Evolutionary conservation across 1,140 invertebrate species (phyloP).

Genomic region (Cotesia vestalis): DNA sequence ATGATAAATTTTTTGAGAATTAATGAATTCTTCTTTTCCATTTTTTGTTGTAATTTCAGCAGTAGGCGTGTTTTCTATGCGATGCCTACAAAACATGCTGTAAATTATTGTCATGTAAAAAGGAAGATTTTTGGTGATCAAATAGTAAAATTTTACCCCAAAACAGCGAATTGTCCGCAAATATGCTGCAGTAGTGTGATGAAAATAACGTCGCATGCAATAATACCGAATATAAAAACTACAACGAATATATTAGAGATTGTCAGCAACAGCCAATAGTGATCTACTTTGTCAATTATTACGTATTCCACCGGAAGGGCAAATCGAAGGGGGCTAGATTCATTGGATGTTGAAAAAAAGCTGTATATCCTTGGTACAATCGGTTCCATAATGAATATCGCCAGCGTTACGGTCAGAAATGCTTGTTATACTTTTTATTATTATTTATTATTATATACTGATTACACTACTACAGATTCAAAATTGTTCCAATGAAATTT

Average conservation of each 20-base stretch:
- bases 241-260: slow-evolving; percentile 7
- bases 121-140: too few species aligned
- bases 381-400: slow-evolving; percentile 18
- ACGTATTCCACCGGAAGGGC: slow-evolving; percentile 17
- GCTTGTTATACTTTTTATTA: too few species aligned
- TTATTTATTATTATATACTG: too few species aligned
- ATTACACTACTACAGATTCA: too few species aligned
- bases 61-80: too few species aligned
- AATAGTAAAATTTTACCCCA: too few species aligned
- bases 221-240: not conserved
- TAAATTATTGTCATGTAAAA: too few species aligned
- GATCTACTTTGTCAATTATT: slow-evolving; percentile 19
- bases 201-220: too few species aligned
- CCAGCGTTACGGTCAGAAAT: not conserved
- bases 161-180: too few species aligned
- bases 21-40: too few species aligned
- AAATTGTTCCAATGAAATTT: too few species aligned
- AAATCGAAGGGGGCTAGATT: slow-evolving; percentile 7
- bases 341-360: not conserved
- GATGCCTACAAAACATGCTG: not conserved
- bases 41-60: not conserved
- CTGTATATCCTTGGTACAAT: slow-evolving; percentile 12
- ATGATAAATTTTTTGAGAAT: not conserved
- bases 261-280: slow-evolving; percentile 14
- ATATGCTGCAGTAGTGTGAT: too few species aligned